Base-by-base conservation (phyloP, 2,113 vertebrate genomes). In the Callopanchax toddi region DNA sequence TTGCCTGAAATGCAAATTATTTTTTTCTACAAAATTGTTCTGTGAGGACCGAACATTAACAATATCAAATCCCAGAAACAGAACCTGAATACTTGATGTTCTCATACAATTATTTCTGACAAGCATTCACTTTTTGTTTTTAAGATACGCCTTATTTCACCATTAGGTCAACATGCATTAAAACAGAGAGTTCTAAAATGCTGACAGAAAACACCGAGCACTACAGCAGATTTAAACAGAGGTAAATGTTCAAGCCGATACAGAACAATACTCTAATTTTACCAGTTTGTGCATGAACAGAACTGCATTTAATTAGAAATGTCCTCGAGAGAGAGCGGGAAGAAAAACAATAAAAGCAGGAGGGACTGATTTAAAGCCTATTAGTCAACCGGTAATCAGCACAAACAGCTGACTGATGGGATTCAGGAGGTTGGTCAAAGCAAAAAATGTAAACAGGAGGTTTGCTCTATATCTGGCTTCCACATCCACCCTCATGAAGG, bases 331-430 rank as follows among this genome's bases (percentile, higher is more conserved):
- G 29, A 42, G 15, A 9, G 6, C 18, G 40, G 8, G n/a, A 1
- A 40, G 36, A 6, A 17, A 52, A 20, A 23, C 22, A 11, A 10
- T 6, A 43, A 32, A 17, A 36, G 13, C 9, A n/a, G 32, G 18
- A 53, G 43, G 39, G 48, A 45, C 17, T 26, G 55, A 57, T 73
- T 80, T 75, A 48, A 67, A 64, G 62, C 73, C 64, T 74, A 82
- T 83, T 85, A 85, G 76, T 83, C 73, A 84, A 64, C 40, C 40
- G 36, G 74, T 78, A 85, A 87, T 87, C 87, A 81, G 79, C 59
- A 43, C 68, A 62, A 82, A 80, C 79, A 79, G 81, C 71, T 79
- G 79, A 78, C 52, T 78, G 79, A 63, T 73, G 76, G 61, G 73
- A 62, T 53, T 69, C 15, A 12, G 67, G 40, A 23, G 63, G 64